Percentiles rank a stretch among this genome's conserved stretches.
These are phyloP conservation scores for Meloe dianella DNA, from an alignment of 2,888 invertebrate genomes.

Conservation along the genomic window DNA sequence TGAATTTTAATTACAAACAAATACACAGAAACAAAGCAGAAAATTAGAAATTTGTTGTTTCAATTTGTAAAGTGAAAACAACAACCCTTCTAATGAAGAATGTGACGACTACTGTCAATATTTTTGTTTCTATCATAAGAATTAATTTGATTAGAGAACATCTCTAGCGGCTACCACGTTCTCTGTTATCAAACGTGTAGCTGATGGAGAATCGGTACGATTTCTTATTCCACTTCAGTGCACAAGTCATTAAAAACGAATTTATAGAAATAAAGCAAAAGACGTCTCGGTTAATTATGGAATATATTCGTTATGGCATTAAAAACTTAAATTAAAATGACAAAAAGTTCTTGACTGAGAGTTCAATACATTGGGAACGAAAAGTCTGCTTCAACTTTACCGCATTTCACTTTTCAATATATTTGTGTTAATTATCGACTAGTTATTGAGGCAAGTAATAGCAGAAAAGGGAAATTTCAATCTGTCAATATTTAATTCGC, in stretches of 20 bases:
- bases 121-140: neutral
- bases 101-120: neutral
- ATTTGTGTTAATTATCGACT: constrained; percentile 5
- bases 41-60: constrained; percentile 21
- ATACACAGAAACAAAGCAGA: constrained; percentile 30
- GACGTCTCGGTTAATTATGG: constrained; percentile 32
- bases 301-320: constrained; percentile 26
- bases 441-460: neutral
- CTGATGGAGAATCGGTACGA: neutral
- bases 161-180: neutral
- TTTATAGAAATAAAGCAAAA: constrained; percentile 24
- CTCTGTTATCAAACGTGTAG: neutral
- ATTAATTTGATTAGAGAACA: neutral
- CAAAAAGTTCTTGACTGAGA: constrained; percentile 12
- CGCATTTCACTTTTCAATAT: constrained; percentile 7
- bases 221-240: constrained; percentile 16
- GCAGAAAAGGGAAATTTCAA: neutral
- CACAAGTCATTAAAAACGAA: constrained; percentile 35
- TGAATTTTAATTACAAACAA: constrained; percentile 39
- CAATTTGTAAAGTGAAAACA: neutral
- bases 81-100: neutral
- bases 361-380: constrained; percentile 1
- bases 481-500: neutral
- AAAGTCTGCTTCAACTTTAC: neutral
- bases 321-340: constrained; percentile 34